Conservation (phyloP, 2,113 vertebrate genomes). For the Chionomys nivalis region DNA sequence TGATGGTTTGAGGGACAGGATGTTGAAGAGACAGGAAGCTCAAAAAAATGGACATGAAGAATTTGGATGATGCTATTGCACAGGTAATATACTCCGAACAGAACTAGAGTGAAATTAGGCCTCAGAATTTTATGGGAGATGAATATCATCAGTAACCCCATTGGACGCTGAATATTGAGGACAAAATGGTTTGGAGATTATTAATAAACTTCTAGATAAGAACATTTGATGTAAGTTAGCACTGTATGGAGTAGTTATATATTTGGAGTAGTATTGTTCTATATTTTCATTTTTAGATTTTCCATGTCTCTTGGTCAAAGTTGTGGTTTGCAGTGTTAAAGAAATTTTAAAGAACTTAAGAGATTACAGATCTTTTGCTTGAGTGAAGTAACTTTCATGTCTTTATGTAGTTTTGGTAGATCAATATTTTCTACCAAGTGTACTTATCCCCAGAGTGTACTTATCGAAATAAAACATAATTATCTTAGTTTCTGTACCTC, state of each 20-base stretch:
- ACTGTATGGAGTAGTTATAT: background rate
- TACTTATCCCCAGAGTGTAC: background rate
- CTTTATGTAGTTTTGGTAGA: background rate
- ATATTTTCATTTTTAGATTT: conserved; percentile 54
- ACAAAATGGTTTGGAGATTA: background rate
- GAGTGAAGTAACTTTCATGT: conserved; percentile 13
- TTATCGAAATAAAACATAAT: background rate
- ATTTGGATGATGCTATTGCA: background rate
- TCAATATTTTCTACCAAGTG: background rate
- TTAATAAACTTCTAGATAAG: background rate
- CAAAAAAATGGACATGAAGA: background rate
- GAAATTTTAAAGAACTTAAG: background rate
- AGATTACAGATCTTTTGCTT: background rate
- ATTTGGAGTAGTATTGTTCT: background rate
- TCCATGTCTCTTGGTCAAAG: conserved; percentile 45
- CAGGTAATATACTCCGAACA: background rate
- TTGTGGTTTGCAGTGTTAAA: background rate
- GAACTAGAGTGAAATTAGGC: background rate
- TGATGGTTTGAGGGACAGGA: background rate
- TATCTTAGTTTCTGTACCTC: background rate
- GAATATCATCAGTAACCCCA: background rate
- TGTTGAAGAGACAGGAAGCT: background rate
- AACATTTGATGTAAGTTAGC: background rate
- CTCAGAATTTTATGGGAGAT: conserved; percentile 21
- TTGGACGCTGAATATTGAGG: background rate